These are phyloP conservation scores for Pongo abelii DNA, from an alignment of 2,113 vertebrate species.

Conservation along the genomic window DNA sequence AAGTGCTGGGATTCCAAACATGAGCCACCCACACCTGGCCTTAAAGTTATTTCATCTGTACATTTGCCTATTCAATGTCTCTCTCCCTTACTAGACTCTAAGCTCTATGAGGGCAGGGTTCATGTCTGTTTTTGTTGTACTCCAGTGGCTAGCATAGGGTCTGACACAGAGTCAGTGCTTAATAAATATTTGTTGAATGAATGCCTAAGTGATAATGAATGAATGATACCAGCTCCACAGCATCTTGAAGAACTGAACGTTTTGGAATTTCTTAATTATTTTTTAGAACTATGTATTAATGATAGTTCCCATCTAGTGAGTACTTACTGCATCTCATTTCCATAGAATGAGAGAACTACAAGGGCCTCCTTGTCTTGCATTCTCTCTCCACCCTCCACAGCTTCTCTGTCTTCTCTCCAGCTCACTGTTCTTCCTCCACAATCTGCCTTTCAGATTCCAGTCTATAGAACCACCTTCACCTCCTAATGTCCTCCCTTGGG, in stretches of 20 bases:
- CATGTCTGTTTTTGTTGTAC: background rate
- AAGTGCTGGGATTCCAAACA: no score
- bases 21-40: no score
- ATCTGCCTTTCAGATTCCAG: background rate
- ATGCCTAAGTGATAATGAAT: background rate
- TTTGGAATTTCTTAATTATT: conserved; percentile 27
- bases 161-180: background rate
- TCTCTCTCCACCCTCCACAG: background rate
- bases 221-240: background rate
- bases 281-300: background rate
- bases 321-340: background rate
- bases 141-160: background rate
- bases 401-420: background rate
- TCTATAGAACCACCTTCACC: no score
- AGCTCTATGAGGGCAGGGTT: background rate
- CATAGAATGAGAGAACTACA: background rate
- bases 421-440: background rate
- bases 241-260: background rate
- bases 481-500: background rate
- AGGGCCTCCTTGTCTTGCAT: background rate
- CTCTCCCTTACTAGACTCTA: background rate
- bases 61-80: background rate
- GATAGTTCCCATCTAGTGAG: background rate
- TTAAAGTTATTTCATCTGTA: background rate
- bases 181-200: background rate